A percentile compares a stretch with the other conserved stretches of the same genome.
Evolutionary conservation across 2,797 vertebrate species (phyloP).

Genomic region (Brachyalestes nurse): DNA sequence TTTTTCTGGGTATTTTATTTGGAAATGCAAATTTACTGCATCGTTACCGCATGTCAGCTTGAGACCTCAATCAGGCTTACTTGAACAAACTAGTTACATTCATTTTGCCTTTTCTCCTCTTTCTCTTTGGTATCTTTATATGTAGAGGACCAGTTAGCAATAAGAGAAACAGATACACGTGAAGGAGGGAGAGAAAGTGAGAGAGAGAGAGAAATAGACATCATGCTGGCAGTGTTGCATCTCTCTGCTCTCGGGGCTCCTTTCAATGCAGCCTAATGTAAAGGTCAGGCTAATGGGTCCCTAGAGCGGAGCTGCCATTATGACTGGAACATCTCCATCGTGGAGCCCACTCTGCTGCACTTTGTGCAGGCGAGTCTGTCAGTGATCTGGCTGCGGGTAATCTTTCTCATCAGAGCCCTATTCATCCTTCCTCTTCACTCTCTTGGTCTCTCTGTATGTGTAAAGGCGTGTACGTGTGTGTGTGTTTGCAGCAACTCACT

Average conservation of each 20-base stretch:
- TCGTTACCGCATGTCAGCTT: no score
- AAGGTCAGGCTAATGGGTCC: slow-evolving; percentile 79
- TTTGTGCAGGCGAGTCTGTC: slow-evolving; percentile 51
- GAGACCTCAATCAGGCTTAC: no score
- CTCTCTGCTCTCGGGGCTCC: slow-evolving; percentile 29
- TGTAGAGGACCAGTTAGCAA: neutral
- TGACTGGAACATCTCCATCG: slow-evolving; percentile 72
- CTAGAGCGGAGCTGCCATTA: slow-evolving; percentile 76
- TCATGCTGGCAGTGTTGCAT: neutral
- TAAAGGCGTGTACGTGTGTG: slow-evolving; percentile 9
- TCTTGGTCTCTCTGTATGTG: slow-evolving; percentile 44
- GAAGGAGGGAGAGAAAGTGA: slow-evolving; percentile 16
- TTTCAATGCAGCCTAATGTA: slow-evolving; percentile 63
- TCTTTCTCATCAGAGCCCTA: slow-evolving; percentile 62
- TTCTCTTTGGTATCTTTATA: neutral
- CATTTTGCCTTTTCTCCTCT: neutral
- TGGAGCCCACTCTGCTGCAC: slow-evolving; percentile 48
- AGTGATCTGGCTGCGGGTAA: slow-evolving; percentile 53
- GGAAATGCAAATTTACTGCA: no score
- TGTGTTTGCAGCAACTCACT: slow-evolving; percentile 74
- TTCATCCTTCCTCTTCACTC: slow-evolving; percentile 51
- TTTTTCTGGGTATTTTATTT: no score
- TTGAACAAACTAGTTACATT: no score
- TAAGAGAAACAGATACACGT: neutral
- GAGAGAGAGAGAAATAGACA: slow-evolving; percentile 38